Evolutionary conservation across 2,113 vertebrate genomes (phyloP).

Genomic region (Sphaerodactylus townsendi): DNA sequence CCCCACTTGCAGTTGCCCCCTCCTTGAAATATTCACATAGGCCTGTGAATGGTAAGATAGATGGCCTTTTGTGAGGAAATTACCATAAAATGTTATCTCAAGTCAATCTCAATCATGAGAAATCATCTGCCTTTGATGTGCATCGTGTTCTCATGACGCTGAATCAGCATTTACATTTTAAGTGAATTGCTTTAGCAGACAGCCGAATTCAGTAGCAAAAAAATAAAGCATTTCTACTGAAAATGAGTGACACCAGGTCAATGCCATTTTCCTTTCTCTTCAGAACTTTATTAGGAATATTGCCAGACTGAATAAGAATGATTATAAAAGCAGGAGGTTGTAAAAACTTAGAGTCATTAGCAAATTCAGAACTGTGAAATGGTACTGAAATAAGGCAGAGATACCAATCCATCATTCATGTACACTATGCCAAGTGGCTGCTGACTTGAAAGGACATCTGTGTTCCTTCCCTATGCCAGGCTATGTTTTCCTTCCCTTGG

Average conservation of each 20-base stretch:
- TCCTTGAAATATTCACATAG: constrained; percentile 14
- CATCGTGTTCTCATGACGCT: neutral
- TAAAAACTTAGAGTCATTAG: constrained; percentile 25
- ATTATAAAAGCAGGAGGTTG: constrained; percentile 3
- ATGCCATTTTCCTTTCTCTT: constrained; percentile 30
- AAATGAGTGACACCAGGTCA: constrained; percentile 39
- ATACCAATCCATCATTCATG: neutral
- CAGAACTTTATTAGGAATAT: constrained; percentile 30
- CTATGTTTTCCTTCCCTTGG: neutral
- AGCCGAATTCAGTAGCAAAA: constrained; percentile 39
- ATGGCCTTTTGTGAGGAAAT: neutral
- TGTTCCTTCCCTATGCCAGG: neutral
- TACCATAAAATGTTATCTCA: constrained; percentile 32
- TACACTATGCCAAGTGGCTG: neutral
- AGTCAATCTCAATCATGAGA: constrained; percentile 20
- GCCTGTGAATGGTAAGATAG: constrained; percentile 24
- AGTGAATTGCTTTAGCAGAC: neutral
- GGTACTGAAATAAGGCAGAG: constrained; percentile 33
- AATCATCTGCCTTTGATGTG: constrained; percentile 20
- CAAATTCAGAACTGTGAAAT: constrained; percentile 18
- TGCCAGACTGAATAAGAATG: constrained; percentile 24
- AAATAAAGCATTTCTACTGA: constrained; percentile 33
- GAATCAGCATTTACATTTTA: constrained; percentile 41
- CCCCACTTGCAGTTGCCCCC: too few species aligned
- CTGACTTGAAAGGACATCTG: neutral